Conservation (phyloP, 2,113 vertebrate species). For the Calyptommatus sinebrachiatus region DNA sequence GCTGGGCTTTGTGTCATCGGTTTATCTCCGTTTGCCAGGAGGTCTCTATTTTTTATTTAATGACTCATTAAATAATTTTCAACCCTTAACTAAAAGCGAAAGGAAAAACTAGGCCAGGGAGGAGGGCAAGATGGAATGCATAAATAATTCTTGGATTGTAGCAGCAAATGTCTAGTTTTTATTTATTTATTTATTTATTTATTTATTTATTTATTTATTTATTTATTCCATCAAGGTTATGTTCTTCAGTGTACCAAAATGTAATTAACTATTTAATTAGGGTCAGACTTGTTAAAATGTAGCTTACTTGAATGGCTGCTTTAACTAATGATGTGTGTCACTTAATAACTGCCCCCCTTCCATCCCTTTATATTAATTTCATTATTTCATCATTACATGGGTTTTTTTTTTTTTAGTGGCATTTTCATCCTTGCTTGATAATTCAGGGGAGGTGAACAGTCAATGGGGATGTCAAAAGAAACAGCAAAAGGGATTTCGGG, state of each 20-base stretch:
- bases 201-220: constrained; percentile 1
- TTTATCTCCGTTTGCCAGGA: constrained; percentile 20
- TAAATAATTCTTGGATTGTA: constrained; percentile 18
- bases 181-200: too few relatives aligned
- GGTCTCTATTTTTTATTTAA: constrained; percentile 32
- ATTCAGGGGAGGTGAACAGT: neutral
- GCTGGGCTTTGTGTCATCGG: neutral
- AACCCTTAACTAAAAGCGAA: constrained; percentile 46
- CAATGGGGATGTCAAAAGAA: neutral
- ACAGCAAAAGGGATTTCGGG: neutral
- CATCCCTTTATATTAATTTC: constrained; percentile 47
- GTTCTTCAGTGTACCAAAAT: constrained; percentile 4
- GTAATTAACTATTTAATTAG: constrained; percentile 59
- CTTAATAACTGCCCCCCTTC: constrained; percentile 40
- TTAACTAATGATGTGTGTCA: constrained; percentile 38
- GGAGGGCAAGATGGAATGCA: neutral
- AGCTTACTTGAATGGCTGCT: constrained; percentile 45
- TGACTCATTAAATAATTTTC: constrained; percentile 43
- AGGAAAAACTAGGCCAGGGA: neutral
- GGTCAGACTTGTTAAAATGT: constrained; percentile 49
- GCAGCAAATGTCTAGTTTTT: neutral
- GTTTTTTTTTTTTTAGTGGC: constrained; percentile 30
- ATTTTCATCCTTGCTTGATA: constrained; percentile 25
- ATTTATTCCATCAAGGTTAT: neutral
- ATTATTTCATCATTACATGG: constrained; percentile 34